These are phyloP conservation scores for Habroteleia sp. DNA, from an alignment of 2,888 invertebrate species.

Conservation along the genomic window DNA sequence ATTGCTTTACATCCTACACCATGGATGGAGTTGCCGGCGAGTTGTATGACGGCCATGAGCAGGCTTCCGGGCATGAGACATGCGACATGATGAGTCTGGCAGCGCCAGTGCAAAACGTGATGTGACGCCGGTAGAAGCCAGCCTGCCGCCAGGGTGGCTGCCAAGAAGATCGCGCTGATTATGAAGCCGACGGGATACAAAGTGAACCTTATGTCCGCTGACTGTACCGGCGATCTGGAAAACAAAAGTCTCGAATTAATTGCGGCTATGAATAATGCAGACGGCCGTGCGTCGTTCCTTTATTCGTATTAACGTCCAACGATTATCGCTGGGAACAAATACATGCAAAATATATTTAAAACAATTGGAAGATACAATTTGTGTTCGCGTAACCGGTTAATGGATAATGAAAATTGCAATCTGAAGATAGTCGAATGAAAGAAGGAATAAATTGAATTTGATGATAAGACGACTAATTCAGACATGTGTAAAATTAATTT, in stretches of 20 bases:
- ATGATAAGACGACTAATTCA: too few relatives aligned
- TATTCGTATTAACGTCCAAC: constrained; percentile 1
- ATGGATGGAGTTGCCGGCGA: constrained; percentile 85
- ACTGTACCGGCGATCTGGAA: constrained; percentile 65
- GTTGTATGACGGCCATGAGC: constrained; percentile 89
- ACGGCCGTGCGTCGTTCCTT: background rate
- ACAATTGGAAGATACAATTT: background rate
- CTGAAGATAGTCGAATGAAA: too few relatives aligned
- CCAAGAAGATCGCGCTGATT: constrained; percentile 90
- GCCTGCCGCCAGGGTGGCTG: constrained; percentile 90
- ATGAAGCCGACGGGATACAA: constrained; percentile 90
- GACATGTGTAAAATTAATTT: too few relatives aligned
- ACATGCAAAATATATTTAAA: background rate
- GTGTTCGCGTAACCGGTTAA: too few relatives aligned
- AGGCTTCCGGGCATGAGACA: constrained; percentile 91
- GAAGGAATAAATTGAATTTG: too few relatives aligned
- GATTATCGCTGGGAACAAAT: background rate
- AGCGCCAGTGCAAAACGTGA: constrained; percentile 93
- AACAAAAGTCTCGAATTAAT: constrained; percentile 52
- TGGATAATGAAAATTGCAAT: too few relatives aligned
- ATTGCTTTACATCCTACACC: constrained; percentile 85
- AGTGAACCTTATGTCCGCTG: constrained; percentile 84
- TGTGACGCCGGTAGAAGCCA: constrained; percentile 90
- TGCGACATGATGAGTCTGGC: constrained; percentile 92
- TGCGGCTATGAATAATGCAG: constrained; percentile 45